Base-by-base conservation (phyloP, 2,888 invertebrate species). In the Cheilosia urbana region DNA sequence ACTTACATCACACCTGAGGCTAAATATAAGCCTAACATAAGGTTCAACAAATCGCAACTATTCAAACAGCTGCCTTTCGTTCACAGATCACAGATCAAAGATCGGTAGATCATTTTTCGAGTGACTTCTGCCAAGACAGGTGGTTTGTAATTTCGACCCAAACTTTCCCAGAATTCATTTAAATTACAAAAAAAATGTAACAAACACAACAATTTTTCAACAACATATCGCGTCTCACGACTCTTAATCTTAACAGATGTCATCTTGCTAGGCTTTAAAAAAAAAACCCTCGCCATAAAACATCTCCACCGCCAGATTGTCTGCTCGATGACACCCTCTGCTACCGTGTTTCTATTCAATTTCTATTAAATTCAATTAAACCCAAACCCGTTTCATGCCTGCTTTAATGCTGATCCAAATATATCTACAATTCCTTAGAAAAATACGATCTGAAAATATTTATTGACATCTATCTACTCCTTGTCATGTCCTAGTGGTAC, bases 401-500 rank as follows among this genome's bases (percentile, higher is more conserved):
- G 51, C 51, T 49, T 51, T 72, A 55, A 66, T 42, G 62, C 21
- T 68, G 83, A 51, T 75, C 68, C 45, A 53, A 66, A 53, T 69
- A 30, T 30, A 27, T 27, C 27, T 6, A 81, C 21, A n/a, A 76
- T 69, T 81, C 81, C 13, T n/a, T 34, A 57, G 75, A 84, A 79
- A 79, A 63, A 75, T 69, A 72, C 63, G 9, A 69, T 62, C 72
- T 45, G 51, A 77, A 85, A 85, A 85, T 81, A 85, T 85, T 81
- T 85, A 85, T 85, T 85, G 85, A 85, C 85, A 81, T 85, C 81
- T 85, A 81, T 81, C 85, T 85, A 81, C 85, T 80, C 81, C 85
- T 72, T 81, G 85, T 85, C 85, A 85, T 80, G 85, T 85, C 76
- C 42, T 40, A 58, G n/a, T 66, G 57, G 53, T 51, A 57, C 21